Percentiles rank a stretch among this genome's conserved stretches.
Evolutionary conservation across 2,888 invertebrate species (phyloP).

Genomic region (Ectobius pallidus): DNA sequence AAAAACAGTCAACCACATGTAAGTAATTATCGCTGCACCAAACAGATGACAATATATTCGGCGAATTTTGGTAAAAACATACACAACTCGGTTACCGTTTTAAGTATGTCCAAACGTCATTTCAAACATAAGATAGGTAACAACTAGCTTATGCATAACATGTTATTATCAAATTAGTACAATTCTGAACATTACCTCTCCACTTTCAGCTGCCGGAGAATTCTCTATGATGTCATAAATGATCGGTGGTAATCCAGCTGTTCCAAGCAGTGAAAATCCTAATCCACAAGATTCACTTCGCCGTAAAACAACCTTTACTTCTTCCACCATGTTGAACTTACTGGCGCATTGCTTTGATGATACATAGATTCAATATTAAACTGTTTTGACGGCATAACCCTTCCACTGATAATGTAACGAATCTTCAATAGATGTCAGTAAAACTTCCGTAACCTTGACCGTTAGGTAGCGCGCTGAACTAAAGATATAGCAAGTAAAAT

Average conservation of each 20-base stretch:
- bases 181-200: conserved; percentile 69
- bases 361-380: conserved; percentile 20
- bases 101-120: conserved; percentile 18
- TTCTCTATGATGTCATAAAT: conserved; percentile 93
- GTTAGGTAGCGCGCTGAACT: not conserved
- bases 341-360: conserved; percentile 27
- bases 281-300: conserved; percentile 82
- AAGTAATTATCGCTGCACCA: no score
- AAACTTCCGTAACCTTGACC: not conserved
- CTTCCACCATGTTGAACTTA: conserved; percentile 75
- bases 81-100: no score
- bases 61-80: no score
- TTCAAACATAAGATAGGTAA: not conserved
- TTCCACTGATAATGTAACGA: not conserved
- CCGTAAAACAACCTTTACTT: conserved; percentile 86
- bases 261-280: conserved; percentile 89
- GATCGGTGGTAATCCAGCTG: conserved; percentile 90
- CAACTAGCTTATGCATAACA: not conserved
- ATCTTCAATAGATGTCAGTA: conserved; percentile 1
- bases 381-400: not conserved
- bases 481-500: not conserved
- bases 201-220: conserved; percentile 90
- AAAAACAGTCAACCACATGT: no score
- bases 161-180: not conserved
- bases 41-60: no score